phyloP scores from a whole-genome alignment of 2,888 invertebrate genomes.

The Abscondita cerata region DNA sequence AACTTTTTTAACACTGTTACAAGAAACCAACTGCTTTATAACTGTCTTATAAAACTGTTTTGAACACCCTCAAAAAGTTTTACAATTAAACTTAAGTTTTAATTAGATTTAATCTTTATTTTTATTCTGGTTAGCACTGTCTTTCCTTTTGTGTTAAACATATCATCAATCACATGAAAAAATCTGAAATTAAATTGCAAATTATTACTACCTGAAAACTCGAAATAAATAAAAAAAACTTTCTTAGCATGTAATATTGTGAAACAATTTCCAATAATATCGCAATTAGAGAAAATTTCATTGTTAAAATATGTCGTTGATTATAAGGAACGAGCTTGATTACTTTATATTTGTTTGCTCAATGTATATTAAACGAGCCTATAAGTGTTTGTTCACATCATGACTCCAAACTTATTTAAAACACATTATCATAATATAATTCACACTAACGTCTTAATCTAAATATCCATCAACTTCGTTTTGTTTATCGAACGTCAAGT shows the following conservation, averaged over 20 bases:
- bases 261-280: too few species aligned
- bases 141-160: background rate
- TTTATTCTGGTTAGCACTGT: background rate
- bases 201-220: too few species aligned
- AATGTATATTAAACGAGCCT: too few species aligned
- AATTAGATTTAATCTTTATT: conserved; percentile 9
- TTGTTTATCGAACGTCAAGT: background rate
- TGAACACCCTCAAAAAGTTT: conserved; percentile 10
- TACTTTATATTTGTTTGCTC: too few species aligned
- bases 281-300: too few species aligned
- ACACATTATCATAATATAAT: background rate
- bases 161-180: conserved; percentile 6
- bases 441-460: conserved; percentile 1
- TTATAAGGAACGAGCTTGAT: too few species aligned
- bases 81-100: conserved; percentile 10
- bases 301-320: too few species aligned
- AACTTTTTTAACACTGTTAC: conserved; percentile 10
- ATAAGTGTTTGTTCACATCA: conserved; percentile 4
- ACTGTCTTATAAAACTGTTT: conserved; percentile 8
- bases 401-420: background rate
- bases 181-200: conserved; percentile 4
- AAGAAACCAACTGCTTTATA: conserved; percentile 10
- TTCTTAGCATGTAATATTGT: too few species aligned
- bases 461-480: background rate
- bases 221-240: too few species aligned